Base-by-base conservation (phyloP, 2,113 vertebrate species). In the Neotoma lepida region DNA sequence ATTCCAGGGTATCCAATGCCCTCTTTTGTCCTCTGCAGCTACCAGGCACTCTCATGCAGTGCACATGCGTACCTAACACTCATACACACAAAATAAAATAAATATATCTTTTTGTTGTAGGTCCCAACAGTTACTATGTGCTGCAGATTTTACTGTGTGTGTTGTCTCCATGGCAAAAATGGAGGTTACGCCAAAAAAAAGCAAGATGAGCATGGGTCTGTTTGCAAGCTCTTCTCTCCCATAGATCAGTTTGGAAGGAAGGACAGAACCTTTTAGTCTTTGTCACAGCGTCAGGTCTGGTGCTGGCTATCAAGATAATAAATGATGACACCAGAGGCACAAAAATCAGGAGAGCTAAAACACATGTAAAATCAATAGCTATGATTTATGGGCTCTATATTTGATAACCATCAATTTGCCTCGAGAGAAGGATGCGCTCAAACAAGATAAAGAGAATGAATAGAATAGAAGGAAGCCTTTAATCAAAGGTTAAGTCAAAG, bases 321-420 rank as follows among this genome's bases (percentile, higher is more conserved):
- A 95, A 96, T 96, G 66, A 93, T 88, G 66, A 96, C 85, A 90
- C 2, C n/a, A 58, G 73, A 70, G 87, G 24, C 82, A 96, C 73
- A 93, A 94, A 28, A 92, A 89, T 78, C 18, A 33, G 77, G 84
- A n/a, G 77, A 41, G 51, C 30, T 58, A 77, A 92, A 96, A 93
- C 93, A 96, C 92, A 95, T 90, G 89, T 66, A 63, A 95, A 97
- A 96, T 96, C 95, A 96, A 96, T 96, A 94, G 64, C 68, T 80
- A 88, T 92, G 93, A 97, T 94, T 92, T 86, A 96, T 88, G 63
- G 74, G 56, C 46, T 91, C 56, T 54, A 61, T 0, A 30, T 66
- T 17, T 85, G 73, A 90, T 89, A 58, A 39, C 66, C 90, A 88
- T 97, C 96, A 93, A 95, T 39, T 70, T 61, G 96, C 95, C 81